phyloP scores from a whole-genome alignment of 2,113 vertebrate species.

The Trinectes maculatus region DNA sequence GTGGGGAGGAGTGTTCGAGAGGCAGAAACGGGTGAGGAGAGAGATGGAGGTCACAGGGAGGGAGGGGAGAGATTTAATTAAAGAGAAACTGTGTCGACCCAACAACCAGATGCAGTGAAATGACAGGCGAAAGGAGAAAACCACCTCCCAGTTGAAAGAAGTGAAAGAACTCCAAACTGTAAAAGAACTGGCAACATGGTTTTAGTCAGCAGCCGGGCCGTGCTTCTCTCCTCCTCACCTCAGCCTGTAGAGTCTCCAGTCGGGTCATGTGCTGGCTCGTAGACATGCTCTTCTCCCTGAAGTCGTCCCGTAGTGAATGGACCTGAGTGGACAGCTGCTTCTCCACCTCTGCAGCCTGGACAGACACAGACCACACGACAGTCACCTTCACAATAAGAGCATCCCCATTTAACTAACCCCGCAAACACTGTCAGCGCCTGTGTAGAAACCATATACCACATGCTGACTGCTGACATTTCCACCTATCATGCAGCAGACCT shows the following conservation, averaged over 20 bases:
- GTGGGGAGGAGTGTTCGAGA: constrained; percentile 36
- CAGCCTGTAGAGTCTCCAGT: constrained; percentile 93
- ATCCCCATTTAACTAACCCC: no score
- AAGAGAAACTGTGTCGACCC: constrained; percentile 18
- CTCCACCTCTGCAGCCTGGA: constrained; percentile 94
- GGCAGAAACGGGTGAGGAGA: constrained; percentile 19
- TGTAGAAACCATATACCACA: no score
- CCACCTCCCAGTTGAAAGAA: background rate
- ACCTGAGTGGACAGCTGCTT: constrained; percentile 95
- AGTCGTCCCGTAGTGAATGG: constrained; percentile 92
- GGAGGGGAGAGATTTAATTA: constrained; percentile 9
- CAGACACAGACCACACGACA: constrained; percentile 11
- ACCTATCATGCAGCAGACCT: no score
- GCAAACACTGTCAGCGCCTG: no score
- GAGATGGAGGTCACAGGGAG: constrained; percentile 7
- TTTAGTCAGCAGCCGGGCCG: background rate
- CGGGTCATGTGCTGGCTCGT: constrained; percentile 94
- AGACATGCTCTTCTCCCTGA: constrained; percentile 93
- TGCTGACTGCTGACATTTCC: no score
- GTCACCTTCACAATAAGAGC: no score
- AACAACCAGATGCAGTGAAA: background rate
- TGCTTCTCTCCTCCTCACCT: constrained; percentile 83
- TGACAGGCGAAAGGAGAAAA: constrained; percentile 1
- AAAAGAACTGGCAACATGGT: background rate
- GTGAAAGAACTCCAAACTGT: background rate